Evolutionary conservation across 2,113 vertebrate species (phyloP), one percentile per base, ranked within the genome.

Genomic region (Nesoenas mayeri): DNA sequence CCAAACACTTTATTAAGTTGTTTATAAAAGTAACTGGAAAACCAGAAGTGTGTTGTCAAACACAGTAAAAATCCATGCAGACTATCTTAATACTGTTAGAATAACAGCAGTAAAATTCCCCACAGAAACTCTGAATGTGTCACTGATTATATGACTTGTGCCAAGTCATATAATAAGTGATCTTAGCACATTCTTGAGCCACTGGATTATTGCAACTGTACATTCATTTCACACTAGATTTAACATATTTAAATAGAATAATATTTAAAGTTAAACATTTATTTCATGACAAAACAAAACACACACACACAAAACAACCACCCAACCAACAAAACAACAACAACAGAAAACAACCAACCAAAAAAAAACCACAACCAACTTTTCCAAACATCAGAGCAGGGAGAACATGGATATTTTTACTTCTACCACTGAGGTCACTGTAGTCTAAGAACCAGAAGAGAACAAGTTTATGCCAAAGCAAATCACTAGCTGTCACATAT

Each of bases 21-120:
- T 67, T 92, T 92, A 81, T 72, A 32, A 85, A 94, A 81, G 31
- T 89, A 85, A 92, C 58, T 66, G 53, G 47, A 81, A 92, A 81
- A 85, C 12, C 58, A 92, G 42, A 88, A 58, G 47, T 51, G 31
- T 85, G 58, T 38, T 91, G 44, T 32, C 74, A 80, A 47, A 91
- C 54, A 81, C 48, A 71, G 80, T 80, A 80, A 42, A 91, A 88
- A 94, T 75, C 62, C 51, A 80, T 61, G 34, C 44, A 94, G 69
- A 88, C 51, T 20, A 88, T 77, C 44, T 60, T 75, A 42, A 42
- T 42, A 42, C 42, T 48, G 47, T 88, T 88, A 71, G 71, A 88
- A 85, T 34, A 80, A 91, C 32, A 80, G 38, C 56, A 80, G 42
- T 73, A 91, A 91, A 83, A 79, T 78, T 79, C 32, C 48, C 40